A percentile compares a stretch with the other conserved stretches of the same genome.
These are phyloP conservation scores for Pyrocephalus nanus DNA, from an alignment of 2,797 vertebrate genomes.

Conservation along the genomic window DNA sequence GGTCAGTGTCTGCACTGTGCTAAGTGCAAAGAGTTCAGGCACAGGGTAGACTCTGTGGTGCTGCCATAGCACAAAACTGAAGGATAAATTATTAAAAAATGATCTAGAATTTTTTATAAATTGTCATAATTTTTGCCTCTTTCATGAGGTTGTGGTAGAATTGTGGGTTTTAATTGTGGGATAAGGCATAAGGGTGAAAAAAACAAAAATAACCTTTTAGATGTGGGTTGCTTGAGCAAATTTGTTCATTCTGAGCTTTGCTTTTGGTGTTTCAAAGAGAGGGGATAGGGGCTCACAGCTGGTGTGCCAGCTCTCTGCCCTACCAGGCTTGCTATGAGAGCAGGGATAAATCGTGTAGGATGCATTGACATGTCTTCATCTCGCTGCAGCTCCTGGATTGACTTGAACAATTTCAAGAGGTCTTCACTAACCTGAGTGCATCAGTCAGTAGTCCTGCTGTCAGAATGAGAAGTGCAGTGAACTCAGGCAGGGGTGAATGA, in stretches of 20 bases:
- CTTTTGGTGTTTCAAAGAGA: background rate
- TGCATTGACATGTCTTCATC: background rate
- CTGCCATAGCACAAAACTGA: background rate
- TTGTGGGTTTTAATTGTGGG: background rate
- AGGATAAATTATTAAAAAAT: background rate
- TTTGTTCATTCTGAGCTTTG: conserved; percentile 5
- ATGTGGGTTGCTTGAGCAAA: background rate
- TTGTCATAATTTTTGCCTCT: background rate
- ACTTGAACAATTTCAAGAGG: background rate
- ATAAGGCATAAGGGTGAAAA: background rate
- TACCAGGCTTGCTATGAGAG: background rate
- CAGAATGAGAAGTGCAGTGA: background rate
- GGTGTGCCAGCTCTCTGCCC: background rate
- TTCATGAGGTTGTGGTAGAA: background rate
- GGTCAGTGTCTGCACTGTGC: background rate
- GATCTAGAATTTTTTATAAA: background rate
- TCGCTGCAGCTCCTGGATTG: background rate
- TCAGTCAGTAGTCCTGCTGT: background rate
- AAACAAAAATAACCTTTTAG: background rate
- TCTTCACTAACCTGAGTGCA: background rate
- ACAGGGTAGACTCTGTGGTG: background rate
- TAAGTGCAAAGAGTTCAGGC: background rate
- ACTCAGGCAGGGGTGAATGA: background rate
- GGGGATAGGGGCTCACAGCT: background rate
- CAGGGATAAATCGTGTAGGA: background rate